Base-by-base conservation (phyloP, 2,113 vertebrate species). In the Natator depressus region DNA sequence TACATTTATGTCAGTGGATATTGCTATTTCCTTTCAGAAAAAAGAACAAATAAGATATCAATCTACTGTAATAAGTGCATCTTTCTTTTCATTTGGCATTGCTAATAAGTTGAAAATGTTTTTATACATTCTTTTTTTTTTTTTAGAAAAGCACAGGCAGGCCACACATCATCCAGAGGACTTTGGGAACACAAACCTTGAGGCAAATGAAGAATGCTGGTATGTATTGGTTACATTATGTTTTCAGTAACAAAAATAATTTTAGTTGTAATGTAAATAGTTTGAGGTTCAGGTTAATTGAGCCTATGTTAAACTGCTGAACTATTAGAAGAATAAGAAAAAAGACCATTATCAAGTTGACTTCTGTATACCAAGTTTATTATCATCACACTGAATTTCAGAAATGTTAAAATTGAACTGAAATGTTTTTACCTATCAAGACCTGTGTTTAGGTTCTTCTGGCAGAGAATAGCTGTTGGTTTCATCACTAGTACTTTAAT, bases 151-250 rank as follows among this genome's bases (percentile, higher is more conserved):
- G 95, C 93, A 96, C 96, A 97, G 98, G 98, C 35, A 98, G 98
- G 65, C 98, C 98, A 50, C 98, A 99, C 57, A 85, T 98, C 50
- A 98, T 98, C 91, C 98, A 98, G 97, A 98, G 97, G 97, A 97
- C 91, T 69, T 93, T 97, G 0, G 98, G 97, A 55, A 94, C 96
- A 86, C 97, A 97, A 86, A 92, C 93, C 82, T 97, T 95, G 80
- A 95, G 96, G 76, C 97, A 97, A 49, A 83, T 97, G 90, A 97
- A 79, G 86, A 96, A 98, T 75, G 89, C 91, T 89, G 98, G 98
- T 99, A 98, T 72, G 94, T 95, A 85, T 84, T 93, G 12, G 47
- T 92, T 85, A 50, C 53, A 46, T 88, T 84, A 22, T 10, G 47
- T 93, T 91, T 81, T 87, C 42, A 82, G 0, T 93, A 76, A 27